phyloP scores from a whole-genome alignment of 2,797 vertebrate genomes.

The Caiman crocodilus region DNA sequence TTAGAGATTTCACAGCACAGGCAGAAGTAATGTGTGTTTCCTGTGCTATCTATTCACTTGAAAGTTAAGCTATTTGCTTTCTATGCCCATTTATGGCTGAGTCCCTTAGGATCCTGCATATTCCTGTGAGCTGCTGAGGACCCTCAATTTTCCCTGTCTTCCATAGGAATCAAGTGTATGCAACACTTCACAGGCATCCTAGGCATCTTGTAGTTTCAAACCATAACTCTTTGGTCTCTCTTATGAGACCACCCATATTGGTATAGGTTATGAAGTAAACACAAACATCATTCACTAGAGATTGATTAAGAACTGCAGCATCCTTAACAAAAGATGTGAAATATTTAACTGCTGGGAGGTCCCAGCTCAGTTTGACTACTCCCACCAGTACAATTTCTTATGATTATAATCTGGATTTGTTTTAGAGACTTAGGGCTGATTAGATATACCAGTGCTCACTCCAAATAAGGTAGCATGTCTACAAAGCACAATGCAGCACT shows the following conservation, averaged over 20 bases:
- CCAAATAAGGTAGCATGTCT: too few species aligned
- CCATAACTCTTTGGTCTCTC: not conserved
- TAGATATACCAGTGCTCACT: too few species aligned
- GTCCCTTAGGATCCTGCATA: conserved; percentile 45
- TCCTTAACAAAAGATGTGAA: not conserved
- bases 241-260: not conserved
- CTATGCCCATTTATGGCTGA: conserved; percentile 62
- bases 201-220: conserved; percentile 17
- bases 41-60: conserved; percentile 22
- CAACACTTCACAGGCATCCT: conserved; percentile 35
- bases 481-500: too few species aligned
- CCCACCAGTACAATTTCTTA: not conserved
- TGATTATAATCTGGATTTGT: not conserved
- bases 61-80: conserved; percentile 37
- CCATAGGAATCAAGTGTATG: not conserved
- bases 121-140: conserved; percentile 34
- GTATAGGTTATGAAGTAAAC: too few species aligned
- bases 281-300: too few species aligned
- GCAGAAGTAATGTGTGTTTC: conserved; percentile 45
- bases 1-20: conserved; percentile 23
- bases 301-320: too few species aligned
- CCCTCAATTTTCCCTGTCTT: conserved; percentile 46
- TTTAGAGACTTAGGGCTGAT: not conserved
- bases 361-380: not conserved
- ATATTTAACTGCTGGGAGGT: not conserved